Evolutionary conservation across 2,797 vertebrate species (phyloP).

Genomic region (Channallabes apus): DNA sequence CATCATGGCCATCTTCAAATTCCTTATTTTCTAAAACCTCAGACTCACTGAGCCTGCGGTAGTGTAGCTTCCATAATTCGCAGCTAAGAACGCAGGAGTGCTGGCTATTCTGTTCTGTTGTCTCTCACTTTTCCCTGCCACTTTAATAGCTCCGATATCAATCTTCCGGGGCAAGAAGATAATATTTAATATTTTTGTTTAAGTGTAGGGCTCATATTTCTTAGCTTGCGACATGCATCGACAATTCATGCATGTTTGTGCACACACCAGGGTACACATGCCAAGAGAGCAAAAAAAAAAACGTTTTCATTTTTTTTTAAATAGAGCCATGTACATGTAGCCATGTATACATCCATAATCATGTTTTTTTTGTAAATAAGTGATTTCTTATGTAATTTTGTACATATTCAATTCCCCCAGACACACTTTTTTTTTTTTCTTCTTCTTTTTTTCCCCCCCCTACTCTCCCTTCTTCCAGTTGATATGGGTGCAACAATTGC

Average conservation of each 20-base stretch:
- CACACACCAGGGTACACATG: conserved; percentile 52
- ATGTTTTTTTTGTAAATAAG: conserved; percentile 64
- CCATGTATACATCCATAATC: conserved; percentile 64
- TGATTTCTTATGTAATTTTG: conserved; percentile 60
- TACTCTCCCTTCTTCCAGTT: no score
- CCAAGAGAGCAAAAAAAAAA: conserved; percentile 38
- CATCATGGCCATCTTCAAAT: conserved; percentile 91
- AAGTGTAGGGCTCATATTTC: conserved; percentile 62
- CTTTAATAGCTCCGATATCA: neutral
- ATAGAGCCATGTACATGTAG: conserved; percentile 47
- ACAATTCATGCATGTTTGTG: conserved; percentile 41
- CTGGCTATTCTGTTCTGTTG: neutral
- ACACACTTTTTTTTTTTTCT: neutral
- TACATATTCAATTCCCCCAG: conserved; percentile 66
- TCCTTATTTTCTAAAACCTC: conserved; percentile 65
- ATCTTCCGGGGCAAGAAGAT: neutral
- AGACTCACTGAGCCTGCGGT: neutral
- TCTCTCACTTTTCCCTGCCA: conserved; percentile 17
- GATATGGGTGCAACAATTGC: conserved; percentile 50
- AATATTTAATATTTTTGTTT: neutral
- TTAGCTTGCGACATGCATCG: conserved; percentile 58
- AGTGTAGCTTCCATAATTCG: conserved; percentile 20
- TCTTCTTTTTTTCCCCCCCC: no score
- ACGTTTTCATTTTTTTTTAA: conserved; percentile 52
- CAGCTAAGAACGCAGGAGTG: conserved; percentile 39